Conservation (phyloP, 2,113 vertebrate genomes). For the Alexandromys fortis region DNA sequence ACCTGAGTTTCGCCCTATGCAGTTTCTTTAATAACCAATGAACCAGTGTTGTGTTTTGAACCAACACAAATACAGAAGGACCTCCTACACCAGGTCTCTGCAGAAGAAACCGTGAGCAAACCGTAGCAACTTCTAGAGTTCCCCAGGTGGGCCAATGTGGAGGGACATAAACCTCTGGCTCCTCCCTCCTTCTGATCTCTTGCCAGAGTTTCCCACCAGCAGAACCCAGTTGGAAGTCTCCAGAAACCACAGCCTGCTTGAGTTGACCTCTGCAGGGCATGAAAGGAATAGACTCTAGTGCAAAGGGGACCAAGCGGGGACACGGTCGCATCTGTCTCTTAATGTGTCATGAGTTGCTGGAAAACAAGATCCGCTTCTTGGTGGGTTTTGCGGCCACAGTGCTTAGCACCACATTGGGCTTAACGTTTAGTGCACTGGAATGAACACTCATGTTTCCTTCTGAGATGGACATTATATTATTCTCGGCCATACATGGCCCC, state of each 20-base stretch:
- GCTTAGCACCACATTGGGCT: background rate
- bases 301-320: background rate
- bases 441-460: conserved; percentile 33
- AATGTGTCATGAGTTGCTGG: background rate
- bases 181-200: background rate
- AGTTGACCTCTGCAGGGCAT: background rate
- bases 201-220: background rate
- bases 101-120: background rate
- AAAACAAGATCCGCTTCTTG: background rate
- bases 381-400: background rate
- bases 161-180: background rate
- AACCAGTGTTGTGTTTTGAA: no score
- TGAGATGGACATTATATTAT: background rate
- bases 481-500: background rate
- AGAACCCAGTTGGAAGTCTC: background rate
- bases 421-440: conserved; percentile 21
- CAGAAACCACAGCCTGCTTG: background rate
- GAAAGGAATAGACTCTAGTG: no score
- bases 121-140: background rate
- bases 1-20: no score
- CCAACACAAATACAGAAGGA: no score
- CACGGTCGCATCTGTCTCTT: background rate
- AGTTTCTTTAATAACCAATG: no score
- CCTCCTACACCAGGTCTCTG: background rate
- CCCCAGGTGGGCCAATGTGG: background rate